A percentile compares a stretch with the other conserved stretches of the same genome.
phyloP scores from a whole-genome alignment of 2,113 vertebrate genomes.

The Panthera leo region DNA sequence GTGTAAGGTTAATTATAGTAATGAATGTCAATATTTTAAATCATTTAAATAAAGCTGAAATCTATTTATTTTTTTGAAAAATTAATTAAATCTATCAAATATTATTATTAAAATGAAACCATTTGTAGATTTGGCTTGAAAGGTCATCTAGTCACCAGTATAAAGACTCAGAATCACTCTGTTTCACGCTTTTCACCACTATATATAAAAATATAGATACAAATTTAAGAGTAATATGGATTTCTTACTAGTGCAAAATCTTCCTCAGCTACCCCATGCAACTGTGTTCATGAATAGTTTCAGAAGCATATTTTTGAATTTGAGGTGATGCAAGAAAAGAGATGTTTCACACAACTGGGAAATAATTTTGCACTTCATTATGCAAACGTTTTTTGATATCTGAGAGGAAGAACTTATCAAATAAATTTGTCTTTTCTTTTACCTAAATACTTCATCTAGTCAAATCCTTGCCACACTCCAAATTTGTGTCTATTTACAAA shows the following conservation, averaged over 20 bases:
- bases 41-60: constrained; percentile 40
- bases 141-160: neutral
- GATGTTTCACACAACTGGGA: neutral
- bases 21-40: constrained; percentile 12
- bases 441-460: neutral
- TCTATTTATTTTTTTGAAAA: constrained; percentile 11
- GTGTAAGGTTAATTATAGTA: neutral
- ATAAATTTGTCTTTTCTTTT: neutral
- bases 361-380: constrained; percentile 8
- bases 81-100: constrained; percentile 15
- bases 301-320: neutral
- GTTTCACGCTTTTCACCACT: neutral
- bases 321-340: neutral
- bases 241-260: neutral
- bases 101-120: constrained; percentile 45
- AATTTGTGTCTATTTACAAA: neutral
- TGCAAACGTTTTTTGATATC: neutral
- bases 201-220: neutral
- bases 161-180: neutral
- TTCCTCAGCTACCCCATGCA: neutral
- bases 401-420: neutral
- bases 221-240: neutral
- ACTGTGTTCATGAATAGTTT: neutral
- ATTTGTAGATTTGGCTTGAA: neutral
- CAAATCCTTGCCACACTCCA: neutral